Evolutionary conservation across 2,888 invertebrate genomes (phyloP).

Genomic region (Ophioninae sp.): DNA sequence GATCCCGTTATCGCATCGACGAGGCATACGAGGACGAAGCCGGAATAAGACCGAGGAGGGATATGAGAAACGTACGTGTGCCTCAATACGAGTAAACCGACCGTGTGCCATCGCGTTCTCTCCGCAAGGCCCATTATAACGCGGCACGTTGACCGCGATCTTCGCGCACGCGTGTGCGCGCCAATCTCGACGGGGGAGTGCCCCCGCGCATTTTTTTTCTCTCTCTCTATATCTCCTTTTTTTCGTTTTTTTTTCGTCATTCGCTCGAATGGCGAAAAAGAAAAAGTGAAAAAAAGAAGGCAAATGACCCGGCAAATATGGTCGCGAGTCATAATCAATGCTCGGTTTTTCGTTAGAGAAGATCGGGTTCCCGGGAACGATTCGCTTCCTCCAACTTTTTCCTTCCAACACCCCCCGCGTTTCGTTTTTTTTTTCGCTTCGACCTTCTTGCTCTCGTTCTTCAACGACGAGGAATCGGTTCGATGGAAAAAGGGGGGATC

Average conservation of each 20-base stretch:
- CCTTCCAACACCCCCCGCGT: background rate
- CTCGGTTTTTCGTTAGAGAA: background rate
- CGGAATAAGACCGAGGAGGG: slow-evolving; percentile 48
- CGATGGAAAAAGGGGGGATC: too few relatives aligned
- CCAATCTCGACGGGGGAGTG: background rate
- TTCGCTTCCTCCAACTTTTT: slow-evolving; percentile 1
- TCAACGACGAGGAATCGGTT: too few relatives aligned
- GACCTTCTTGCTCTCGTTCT: too few relatives aligned
- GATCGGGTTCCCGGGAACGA: slow-evolving; percentile 35
- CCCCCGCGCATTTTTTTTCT: background rate
- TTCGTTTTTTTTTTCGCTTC: too few relatives aligned
- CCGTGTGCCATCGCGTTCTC: slow-evolving; percentile 29
- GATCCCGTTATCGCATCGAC: slow-evolving; percentile 62
- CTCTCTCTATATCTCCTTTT: background rate
- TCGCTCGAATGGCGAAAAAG: background rate
- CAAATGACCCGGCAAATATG: slow-evolving; percentile 12
- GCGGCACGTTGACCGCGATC: slow-evolving; percentile 53
- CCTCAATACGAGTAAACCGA: too few relatives aligned
- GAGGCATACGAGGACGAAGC: slow-evolving; percentile 50
- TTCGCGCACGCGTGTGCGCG: background rate
- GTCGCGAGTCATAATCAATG: slow-evolving; percentile 41
- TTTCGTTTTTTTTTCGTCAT: slow-evolving; percentile 5
- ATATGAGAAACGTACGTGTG: slow-evolving; percentile 23
- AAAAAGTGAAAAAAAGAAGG: slow-evolving; percentile 9
- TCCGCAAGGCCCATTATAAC: slow-evolving; percentile 58